A percentile compares a stretch with the other conserved stretches of the same genome.
Evolutionary conservation across 2,797 vertebrate genomes (phyloP).

Genomic region (Rhadinocentrus ornatus): DNA sequence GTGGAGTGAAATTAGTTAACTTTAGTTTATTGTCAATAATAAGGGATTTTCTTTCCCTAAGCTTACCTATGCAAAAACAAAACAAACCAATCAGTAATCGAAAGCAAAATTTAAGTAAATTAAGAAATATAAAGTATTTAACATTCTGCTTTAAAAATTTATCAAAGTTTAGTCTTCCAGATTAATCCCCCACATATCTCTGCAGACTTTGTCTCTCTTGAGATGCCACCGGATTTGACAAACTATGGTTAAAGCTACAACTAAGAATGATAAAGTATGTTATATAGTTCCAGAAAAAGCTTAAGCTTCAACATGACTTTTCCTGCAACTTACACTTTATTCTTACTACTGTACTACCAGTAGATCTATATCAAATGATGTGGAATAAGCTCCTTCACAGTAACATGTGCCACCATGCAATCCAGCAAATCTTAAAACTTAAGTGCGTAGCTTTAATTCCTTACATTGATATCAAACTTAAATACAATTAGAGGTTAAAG

Average conservation of each 20-base stretch:
- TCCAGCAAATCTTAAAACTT: neutral
- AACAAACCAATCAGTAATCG: neutral
- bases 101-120: neutral
- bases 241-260: neutral
- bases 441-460: neutral
- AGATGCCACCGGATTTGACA: neutral
- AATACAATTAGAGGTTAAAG: slow-evolving; percentile 31
- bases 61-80: neutral
- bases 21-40: neutral
- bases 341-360: neutral
- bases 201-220: no score
- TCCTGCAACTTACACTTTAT: neutral
- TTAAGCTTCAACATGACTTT: neutral
- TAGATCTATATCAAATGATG: neutral
- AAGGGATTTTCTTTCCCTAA: neutral
- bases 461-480: neutral
- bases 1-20: neutral
- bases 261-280: neutral
- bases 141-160: no score
- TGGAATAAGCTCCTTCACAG: neutral
- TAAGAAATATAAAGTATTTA: no score
- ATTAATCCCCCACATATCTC: no score
- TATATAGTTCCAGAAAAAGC: neutral
- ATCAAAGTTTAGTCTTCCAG: no score
- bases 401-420: neutral